Percentiles rank a stretch among this genome's conserved stretches.
Evolutionary conservation across 2,888 invertebrate species (phyloP).

Genomic region (Byasa hedistus): DNA sequence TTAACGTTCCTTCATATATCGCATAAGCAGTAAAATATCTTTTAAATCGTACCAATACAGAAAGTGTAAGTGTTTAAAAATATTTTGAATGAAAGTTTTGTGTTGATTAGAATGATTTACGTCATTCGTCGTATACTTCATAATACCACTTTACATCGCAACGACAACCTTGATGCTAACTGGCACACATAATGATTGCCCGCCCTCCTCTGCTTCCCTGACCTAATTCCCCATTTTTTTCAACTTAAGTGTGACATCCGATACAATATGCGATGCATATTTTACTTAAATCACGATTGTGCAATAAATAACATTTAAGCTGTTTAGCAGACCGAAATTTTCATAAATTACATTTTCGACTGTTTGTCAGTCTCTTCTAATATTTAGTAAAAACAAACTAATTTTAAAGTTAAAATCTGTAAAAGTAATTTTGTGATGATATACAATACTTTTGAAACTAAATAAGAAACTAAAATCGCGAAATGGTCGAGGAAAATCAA

Average conservation of each 20-base stretch:
- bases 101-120: slow-evolving; percentile 16
- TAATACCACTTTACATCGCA: slow-evolving; percentile 35
- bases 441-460: too few species aligned
- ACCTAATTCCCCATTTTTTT: slow-evolving; percentile 60
- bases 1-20: too few species aligned
- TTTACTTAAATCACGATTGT: slow-evolving; percentile 12
- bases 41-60: too few species aligned
- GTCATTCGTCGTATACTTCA: slow-evolving; percentile 31
- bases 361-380: too few species aligned
- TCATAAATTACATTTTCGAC: too few species aligned
- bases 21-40: too few species aligned
- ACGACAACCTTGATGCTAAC: slow-evolving; percentile 50
- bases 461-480: too few species aligned
- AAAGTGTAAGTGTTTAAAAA: too few species aligned
- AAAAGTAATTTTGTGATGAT: too few species aligned
- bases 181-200: slow-evolving; percentile 52
- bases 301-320: slow-evolving; percentile 1
- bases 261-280: slow-evolving; percentile 20
- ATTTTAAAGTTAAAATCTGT: too few species aligned
- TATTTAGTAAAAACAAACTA: too few species aligned
- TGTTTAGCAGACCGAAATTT: background rate
- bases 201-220: slow-evolving; percentile 53
- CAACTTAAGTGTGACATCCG: slow-evolving; percentile 23
- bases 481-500: too few species aligned
- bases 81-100: background rate